Evolutionary conservation across 2,888 invertebrate species (phyloP).

Genomic region (Lasioglossum lativentre): DNA sequence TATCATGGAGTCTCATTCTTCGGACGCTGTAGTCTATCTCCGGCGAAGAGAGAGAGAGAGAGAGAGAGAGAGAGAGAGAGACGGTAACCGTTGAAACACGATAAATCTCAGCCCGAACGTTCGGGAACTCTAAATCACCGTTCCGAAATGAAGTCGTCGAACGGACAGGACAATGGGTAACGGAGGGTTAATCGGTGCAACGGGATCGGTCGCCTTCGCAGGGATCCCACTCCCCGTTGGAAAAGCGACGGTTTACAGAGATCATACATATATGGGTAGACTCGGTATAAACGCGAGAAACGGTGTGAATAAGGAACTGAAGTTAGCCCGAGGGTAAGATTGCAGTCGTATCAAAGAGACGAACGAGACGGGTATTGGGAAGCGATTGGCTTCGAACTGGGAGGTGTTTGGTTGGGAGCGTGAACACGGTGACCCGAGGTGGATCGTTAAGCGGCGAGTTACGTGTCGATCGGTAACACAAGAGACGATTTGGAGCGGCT

Average conservation of each 20-base stretch:
- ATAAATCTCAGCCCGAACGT: background rate
- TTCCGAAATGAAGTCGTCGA: slow-evolving; percentile 7
- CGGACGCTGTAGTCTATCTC: background rate
- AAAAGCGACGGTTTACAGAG: background rate
- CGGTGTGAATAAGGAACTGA: slow-evolving; percentile 1
- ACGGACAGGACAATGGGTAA: slow-evolving; percentile 14
- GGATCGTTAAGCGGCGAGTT: slow-evolving; percentile 68
- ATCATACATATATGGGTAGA: background rate
- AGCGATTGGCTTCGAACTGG: slow-evolving; percentile 49
- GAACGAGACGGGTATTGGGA: slow-evolving; percentile 58
- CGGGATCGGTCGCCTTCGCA: background rate
- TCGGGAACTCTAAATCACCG: background rate
- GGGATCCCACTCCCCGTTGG: background rate
- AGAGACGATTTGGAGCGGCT: slow-evolving; percentile 64
- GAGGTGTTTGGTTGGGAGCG: slow-evolving; percentile 61
- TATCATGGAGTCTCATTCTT: background rate
- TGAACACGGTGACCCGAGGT: slow-evolving; percentile 62
- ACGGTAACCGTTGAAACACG: background rate
- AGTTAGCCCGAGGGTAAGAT: background rate
- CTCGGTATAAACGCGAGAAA: background rate
- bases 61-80: too few species aligned
- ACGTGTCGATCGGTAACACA: slow-evolving; percentile 67
- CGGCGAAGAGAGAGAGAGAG: background rate
- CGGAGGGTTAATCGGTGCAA: slow-evolving; percentile 34
- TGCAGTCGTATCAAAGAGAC: slow-evolving; percentile 13